These are phyloP conservation scores for Strigops habroptila DNA, from an alignment of 2,113 vertebrate genomes.

Conservation along the genomic window DNA sequence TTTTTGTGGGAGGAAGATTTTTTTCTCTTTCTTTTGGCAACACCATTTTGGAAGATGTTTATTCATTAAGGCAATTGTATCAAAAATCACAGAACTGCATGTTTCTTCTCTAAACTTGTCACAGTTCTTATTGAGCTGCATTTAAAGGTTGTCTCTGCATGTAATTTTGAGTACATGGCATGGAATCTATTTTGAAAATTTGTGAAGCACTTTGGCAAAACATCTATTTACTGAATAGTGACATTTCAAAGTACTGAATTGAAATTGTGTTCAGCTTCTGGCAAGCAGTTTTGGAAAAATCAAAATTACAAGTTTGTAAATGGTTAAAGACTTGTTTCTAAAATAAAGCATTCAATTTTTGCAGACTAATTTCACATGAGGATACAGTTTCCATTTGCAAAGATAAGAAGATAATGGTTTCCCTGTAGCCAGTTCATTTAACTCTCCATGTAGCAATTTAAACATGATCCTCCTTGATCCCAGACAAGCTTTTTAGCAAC, in stretches of 20 bases:
- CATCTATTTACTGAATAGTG: neutral
- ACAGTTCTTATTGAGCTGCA: neutral
- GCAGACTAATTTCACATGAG: neutral
- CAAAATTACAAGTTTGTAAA: neutral
- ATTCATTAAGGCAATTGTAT: conserved; percentile 1
- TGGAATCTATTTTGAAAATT: conserved; percentile 8
- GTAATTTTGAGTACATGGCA: neutral
- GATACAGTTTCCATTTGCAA: neutral
- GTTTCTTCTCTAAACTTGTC: neutral
- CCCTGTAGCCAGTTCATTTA: neutral
- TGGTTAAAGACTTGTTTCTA: neutral
- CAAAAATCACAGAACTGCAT: neutral
- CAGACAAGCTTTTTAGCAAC: neutral
- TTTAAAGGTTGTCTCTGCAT: neutral
- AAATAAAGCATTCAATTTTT: neutral
- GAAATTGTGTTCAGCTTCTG: neutral
- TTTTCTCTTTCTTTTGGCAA: neutral
- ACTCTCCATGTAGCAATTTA: neutral
- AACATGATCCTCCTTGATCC: neutral
- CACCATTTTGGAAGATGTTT: neutral
- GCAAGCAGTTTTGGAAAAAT: neutral
- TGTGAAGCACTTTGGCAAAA: neutral
- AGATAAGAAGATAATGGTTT: neutral
- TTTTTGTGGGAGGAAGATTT: neutral
- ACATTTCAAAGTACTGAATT: neutral